These are phyloP conservation scores for Thysanoteuthis rhombus DNA, from an alignment of 2,888 invertebrate genomes.

Conservation along the genomic window DNA sequence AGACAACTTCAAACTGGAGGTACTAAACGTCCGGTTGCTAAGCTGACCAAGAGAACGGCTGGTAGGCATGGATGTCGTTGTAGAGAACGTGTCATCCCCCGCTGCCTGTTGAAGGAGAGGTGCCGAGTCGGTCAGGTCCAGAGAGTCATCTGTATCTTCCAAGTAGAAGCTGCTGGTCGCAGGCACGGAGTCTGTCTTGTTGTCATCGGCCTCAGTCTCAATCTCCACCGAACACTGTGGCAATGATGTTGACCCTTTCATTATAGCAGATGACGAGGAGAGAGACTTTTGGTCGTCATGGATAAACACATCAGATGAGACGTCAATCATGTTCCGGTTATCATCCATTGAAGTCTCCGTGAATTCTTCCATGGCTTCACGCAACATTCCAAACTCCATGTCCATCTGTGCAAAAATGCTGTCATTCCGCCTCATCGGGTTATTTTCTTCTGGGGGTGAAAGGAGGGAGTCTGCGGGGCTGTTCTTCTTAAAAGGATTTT, in stretches of 20 bases:
- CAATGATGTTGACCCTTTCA: not conserved
- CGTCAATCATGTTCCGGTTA: not conserved
- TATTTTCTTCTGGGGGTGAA: constrained; percentile 25
- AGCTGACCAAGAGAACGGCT: constrained; percentile 24
- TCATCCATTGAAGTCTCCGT: constrained; percentile 42
- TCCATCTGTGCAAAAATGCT: constrained; percentile 55
- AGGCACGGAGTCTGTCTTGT: constrained; percentile 20
- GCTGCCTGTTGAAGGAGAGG: constrained; percentile 14
- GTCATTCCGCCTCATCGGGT: constrained; percentile 45
- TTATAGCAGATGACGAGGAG: not conserved
- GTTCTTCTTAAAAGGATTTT: not conserved
- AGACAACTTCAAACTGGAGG: not conserved
- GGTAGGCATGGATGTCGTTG: not conserved
- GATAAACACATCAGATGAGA: constrained; percentile 20
- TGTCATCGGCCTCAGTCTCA: constrained; percentile 16
- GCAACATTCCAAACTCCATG: constrained; percentile 54
- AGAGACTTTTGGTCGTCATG: not conserved
- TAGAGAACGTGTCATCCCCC: constrained; percentile 12
- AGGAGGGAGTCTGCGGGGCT: not conserved
- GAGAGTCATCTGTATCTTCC: constrained; percentile 24
- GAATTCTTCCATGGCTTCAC: constrained; percentile 53
- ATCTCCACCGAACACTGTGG: constrained; percentile 19
- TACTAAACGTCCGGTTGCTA: constrained; percentile 17
- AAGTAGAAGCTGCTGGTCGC: constrained; percentile 24
- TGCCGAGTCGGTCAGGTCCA: not conserved